Evolutionary conservation across 2,888 invertebrate species (phyloP).

Genomic region (Pristionchus entomophagus): DNA sequence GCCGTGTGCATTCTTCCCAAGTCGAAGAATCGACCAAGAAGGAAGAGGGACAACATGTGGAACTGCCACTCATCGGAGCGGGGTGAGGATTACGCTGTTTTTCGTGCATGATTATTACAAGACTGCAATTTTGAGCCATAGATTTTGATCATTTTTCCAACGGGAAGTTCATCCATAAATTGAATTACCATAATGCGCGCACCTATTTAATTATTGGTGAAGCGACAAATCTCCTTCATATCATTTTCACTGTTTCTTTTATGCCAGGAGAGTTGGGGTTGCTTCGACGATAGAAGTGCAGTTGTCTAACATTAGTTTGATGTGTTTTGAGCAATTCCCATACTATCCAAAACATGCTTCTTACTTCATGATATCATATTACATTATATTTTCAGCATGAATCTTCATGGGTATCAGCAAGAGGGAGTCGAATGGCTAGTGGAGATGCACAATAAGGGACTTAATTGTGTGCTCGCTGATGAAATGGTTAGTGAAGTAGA

Average conservation of each 20-base stretch:
- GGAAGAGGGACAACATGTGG: neutral
- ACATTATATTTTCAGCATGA: constrained; percentile 56
- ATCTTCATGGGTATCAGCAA: constrained; percentile 67
- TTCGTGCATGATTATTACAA: no score
- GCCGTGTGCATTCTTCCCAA: constrained; percentile 60
- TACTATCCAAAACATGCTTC: no score
- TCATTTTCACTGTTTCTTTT: no score
- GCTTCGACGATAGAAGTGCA: no score
- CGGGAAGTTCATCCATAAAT: no score
- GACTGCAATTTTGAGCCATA: neutral
- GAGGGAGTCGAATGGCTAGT: constrained; percentile 71
- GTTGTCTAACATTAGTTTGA: no score
- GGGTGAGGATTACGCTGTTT: constrained; percentile 46
- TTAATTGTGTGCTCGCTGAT: constrained; percentile 95
- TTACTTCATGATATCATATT: no score
- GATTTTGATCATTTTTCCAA: neutral
- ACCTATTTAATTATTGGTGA: no score
- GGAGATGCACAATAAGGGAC: constrained; percentile 68
- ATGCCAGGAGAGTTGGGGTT: no score
- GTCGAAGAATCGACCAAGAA: constrained; percentile 40
- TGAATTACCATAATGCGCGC: no score
- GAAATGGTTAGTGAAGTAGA: constrained; percentile 84
- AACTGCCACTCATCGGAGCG: constrained; percentile 47
- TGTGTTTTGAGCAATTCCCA: no score
- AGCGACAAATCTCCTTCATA: no score